Evolutionary conservation across 2,797 vertebrate genomes (phyloP).

Genomic region (Falco cherrug): DNA sequence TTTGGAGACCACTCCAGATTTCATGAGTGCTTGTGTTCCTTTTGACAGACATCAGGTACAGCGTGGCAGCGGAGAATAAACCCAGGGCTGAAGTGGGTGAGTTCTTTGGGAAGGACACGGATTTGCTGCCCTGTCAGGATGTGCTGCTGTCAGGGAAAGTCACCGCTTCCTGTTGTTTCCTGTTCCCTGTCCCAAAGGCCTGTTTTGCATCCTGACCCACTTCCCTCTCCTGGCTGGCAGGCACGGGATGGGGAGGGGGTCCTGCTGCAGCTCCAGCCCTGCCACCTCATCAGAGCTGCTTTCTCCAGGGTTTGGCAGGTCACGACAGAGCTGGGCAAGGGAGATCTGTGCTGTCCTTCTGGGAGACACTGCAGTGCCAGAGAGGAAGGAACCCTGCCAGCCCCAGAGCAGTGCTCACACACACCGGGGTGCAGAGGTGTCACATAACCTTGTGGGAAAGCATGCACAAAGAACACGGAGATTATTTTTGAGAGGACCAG

Average conservation of each 20-base stretch:
- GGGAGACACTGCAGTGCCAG: background rate
- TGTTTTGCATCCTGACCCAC: background rate
- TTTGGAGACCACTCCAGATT: background rate
- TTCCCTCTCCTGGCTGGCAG: background rate
- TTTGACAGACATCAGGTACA: background rate
- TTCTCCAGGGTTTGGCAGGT: background rate
- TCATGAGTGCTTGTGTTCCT: background rate
- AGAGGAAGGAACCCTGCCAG: background rate
- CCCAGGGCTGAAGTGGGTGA: background rate
- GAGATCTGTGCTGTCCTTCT: background rate
- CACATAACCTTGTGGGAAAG: background rate
- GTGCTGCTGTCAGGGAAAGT: background rate
- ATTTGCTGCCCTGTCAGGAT: background rate
- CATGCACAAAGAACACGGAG: background rate
- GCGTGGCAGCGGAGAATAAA: background rate
- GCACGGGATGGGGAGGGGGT: background rate
- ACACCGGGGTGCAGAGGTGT: background rate
- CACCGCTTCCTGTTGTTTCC: background rate
- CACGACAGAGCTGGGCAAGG: background rate
- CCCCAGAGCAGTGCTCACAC: background rate
- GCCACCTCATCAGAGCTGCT: background rate
- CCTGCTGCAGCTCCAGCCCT: background rate
- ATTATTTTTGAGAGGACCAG: background rate
- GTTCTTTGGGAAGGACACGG: fast-evolving
- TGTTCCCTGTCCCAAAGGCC: background rate